Percentiles rank a stretch among this genome's conserved stretches.
phyloP scores from a whole-genome alignment of 37 sponge, comb jelly and placozoan genomes.

The Hexactinellida sp. region DNA sequence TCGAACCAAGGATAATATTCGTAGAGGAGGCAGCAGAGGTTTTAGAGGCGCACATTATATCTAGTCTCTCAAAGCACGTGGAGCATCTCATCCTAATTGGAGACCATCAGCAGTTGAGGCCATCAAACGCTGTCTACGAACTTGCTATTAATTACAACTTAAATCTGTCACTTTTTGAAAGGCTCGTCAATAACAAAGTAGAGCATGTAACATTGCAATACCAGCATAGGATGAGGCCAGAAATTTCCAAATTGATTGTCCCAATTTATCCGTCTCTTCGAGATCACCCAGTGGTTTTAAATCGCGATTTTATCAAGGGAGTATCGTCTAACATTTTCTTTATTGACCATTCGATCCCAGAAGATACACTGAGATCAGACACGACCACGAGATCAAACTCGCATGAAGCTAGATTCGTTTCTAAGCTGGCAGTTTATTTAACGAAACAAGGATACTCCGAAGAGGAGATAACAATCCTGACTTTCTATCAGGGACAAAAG shows the following conservation, averaged over 20 bases:
- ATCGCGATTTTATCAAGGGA: not conserved
- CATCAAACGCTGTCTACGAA: constrained; percentile 8
- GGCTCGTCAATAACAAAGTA: constrained; percentile 7
- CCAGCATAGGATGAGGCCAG: constrained; percentile 30
- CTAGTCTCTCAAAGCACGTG: not conserved
- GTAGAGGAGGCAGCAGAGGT: constrained; percentile 37
- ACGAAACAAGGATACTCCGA: not conserved
- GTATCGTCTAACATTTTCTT: constrained; percentile 14
- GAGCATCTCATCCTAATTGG: constrained; percentile 29
- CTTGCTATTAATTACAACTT: constrained; percentile 19
- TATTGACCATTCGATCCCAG: not conserved
- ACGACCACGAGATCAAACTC: not conserved
- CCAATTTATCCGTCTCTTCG: not conserved
- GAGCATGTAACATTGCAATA: not conserved
- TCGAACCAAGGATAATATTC: constrained; percentile 23
- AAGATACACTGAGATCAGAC: not conserved
- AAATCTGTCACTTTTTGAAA: constrained; percentile 25
- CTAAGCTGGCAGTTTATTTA: not conserved
- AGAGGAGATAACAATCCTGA: not conserved
- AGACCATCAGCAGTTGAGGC: constrained; percentile 28
- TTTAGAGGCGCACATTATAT: constrained; percentile 20
- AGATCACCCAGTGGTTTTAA: not conserved
- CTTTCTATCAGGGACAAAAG: not conserved
- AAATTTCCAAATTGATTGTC: not conserved
- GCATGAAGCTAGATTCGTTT: constrained; percentile 5